Evolutionary conservation across 1,140 invertebrate genomes (phyloP), one percentile per base, ranked within the genome.

Genomic region (Calosoma granatense): DNA sequence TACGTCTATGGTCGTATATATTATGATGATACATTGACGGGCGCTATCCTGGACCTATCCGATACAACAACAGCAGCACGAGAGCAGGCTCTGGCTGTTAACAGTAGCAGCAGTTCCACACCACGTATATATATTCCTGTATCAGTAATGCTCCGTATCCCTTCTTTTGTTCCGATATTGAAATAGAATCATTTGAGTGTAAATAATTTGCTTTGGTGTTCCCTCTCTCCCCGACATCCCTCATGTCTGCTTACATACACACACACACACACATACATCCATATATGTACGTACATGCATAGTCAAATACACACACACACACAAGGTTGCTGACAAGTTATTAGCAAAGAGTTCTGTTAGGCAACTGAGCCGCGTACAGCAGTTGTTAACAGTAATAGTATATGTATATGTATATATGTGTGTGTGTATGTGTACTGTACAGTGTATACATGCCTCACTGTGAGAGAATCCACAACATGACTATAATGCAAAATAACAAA

Each of bases 111-210:
- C 26, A 36, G 26, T 36, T 6, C 26, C 26, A 36, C n/a, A 36
- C 6, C 26, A 36, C 26, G n/a, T 36, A n/a, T 36, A 36, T n/a
- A 9, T 6, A 9, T 36, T 6, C 26, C 26, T 47, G 41, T 47
- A 47, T 47, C 41, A 47, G 19, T 59, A 59, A 59, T 59, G 51
- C 55, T 56, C 3, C 41, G 17, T 47, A 47, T 47, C 68, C 68
- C 67, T 66, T 65, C 69, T 71, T 71, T 71, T 69, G 69, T 71
- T 64, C 65, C 62, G 65, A 70, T 72, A 72, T 71, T 72, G 70
- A 72, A 74, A 74, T 74, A 71, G 72, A 73, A 68, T 72, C 73
- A 72, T 72, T 74, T 71, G 69, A 72, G 66, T 70, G 73, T 74
- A 67, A 74, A 65, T 75, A 75, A 75, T 74, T 72, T 67, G 68